phyloP scores from a whole-genome alignment of 2,888 invertebrate species.

The Xestia c-nigrum region DNA sequence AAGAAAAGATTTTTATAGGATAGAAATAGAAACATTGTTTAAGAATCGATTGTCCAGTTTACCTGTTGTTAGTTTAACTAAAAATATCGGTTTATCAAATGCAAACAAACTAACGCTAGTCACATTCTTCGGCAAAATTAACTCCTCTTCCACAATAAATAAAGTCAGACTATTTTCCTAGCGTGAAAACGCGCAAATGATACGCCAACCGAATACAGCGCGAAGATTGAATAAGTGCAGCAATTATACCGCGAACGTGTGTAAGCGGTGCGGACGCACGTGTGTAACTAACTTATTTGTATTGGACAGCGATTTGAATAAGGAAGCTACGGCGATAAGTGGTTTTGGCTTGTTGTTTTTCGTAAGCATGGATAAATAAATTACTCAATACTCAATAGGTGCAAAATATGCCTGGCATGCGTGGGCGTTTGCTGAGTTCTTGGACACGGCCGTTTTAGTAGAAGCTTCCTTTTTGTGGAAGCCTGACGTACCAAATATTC shows the following conservation, averaged over 20 bases:
- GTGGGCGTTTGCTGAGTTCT: neutral
- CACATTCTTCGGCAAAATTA: slow-evolving; percentile 7
- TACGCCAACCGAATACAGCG: slow-evolving; percentile 45
- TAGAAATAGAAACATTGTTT: too few relatives aligned
- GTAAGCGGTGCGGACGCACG: slow-evolving; percentile 21
- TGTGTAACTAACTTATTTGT: slow-evolving; percentile 52
- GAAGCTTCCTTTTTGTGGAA: neutral
- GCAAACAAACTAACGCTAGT: neutral
- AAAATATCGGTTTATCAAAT: neutral
- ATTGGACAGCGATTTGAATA: slow-evolving; percentile 23
- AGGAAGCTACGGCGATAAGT: slow-evolving; percentile 22
- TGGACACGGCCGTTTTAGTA: neutral
- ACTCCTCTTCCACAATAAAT: slow-evolving; percentile 29
- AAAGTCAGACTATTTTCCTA: slow-evolving; percentile 32
- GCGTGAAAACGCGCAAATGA: slow-evolving; percentile 65
- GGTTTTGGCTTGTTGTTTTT: slow-evolving; percentile 11
- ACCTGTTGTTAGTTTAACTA: too few relatives aligned
- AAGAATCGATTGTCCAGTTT: too few relatives aligned
- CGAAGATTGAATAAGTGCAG: slow-evolving; percentile 64
- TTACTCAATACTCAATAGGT: neutral
- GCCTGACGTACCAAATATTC: neutral
- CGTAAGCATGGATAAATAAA: neutral
- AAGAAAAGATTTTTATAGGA: too few relatives aligned
- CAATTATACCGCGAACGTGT: slow-evolving; percentile 56
- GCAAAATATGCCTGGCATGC: neutral